These are phyloP conservation scores for Drosophila ananassae DNA, from an alignment of 1,140 invertebrate species.

Conservation along the genomic window DNA sequence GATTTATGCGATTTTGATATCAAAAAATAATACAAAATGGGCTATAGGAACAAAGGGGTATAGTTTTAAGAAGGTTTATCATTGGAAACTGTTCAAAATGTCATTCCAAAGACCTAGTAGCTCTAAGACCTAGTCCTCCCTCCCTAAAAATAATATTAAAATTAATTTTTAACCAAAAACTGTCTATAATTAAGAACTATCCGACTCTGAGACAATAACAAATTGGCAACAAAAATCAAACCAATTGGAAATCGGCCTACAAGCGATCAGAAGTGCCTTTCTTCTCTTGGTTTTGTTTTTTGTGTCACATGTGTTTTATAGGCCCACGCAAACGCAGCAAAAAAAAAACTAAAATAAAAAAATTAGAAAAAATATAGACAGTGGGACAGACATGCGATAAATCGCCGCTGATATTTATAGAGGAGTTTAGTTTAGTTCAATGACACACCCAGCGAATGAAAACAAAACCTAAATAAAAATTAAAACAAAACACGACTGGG, in stretches of 20 bases:
- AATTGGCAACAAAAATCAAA: slow-evolving; percentile 73
- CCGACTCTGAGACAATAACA: slow-evolving; percentile 14
- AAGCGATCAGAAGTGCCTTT: slow-evolving; percentile 60
- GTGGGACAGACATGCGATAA: slow-evolving; percentile 64
- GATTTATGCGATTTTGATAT: slow-evolving; percentile 1
- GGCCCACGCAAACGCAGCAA: slow-evolving; percentile 59
- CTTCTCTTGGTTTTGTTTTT: slow-evolving; percentile 14
- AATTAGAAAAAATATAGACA: slow-evolving; percentile 33
- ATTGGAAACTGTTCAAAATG: too few relatives aligned
- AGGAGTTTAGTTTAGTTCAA: slow-evolving; percentile 63
- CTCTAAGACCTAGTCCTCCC: too few relatives aligned
- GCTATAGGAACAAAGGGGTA: too few relatives aligned
- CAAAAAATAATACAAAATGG: neutral
- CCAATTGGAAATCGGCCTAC: slow-evolving; percentile 75
- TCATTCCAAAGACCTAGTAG: too few relatives aligned
- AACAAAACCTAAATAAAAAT: slow-evolving; percentile 10
- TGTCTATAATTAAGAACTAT: too few relatives aligned
- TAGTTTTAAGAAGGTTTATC: too few relatives aligned
- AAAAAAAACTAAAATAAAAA: slow-evolving; percentile 19
- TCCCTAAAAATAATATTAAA: too few relatives aligned
- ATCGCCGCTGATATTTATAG: slow-evolving; percentile 75
- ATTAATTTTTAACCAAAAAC: too few relatives aligned
- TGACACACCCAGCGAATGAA: slow-evolving; percentile 53
- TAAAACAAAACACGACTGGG: slow-evolving; percentile 25
- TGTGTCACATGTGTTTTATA: slow-evolving; percentile 54